Percentiles rank a stretch among this genome's conserved stretches.
phyloP scores from a whole-genome alignment of 2,888 invertebrate species.

The Nysson spinosus region DNA sequence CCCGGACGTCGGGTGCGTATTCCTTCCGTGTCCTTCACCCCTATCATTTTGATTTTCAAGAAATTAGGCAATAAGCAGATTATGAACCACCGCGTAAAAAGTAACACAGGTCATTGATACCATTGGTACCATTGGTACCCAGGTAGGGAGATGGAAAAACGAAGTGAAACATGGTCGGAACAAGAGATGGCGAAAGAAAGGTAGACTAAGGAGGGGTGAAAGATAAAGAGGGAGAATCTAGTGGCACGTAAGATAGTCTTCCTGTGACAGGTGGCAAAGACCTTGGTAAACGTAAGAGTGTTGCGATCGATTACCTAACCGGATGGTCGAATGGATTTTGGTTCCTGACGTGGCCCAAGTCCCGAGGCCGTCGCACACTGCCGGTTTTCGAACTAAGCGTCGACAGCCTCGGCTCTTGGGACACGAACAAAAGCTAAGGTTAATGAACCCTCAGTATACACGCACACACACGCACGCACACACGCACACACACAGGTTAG shows the following conservation, averaged over 20 bases:
- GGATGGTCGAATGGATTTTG: slow-evolving; percentile 53
- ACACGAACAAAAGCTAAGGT: slow-evolving; percentile 71
- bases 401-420: slow-evolving; percentile 61
- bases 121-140: no score
- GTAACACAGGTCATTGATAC: no score
- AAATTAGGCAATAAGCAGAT: no score
- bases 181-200: slow-evolving; percentile 3
- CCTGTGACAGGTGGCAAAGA: slow-evolving; percentile 71
- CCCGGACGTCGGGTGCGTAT: slow-evolving; percentile 18
- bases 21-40: not conserved
- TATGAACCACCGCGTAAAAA: no score
- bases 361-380: slow-evolving; percentile 39
- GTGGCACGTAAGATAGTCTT: slow-evolving; percentile 56
- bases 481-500: slow-evolving; percentile 37
- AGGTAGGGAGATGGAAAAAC: not conserved
- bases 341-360: slow-evolving; percentile 23
- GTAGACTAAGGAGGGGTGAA: not conserved
- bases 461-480: slow-evolving; percentile 33
- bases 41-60: no score
- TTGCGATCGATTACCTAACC: slow-evolving; percentile 71
- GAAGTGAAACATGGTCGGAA: slow-evolving; percentile 6
- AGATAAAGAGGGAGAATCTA: slow-evolving; percentile 28
- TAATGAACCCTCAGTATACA: slow-evolving; percentile 59
- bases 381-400: slow-evolving; percentile 54
- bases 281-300: slow-evolving; percentile 67